A percentile compares a stretch with the other conserved stretches of the same genome.
phyloP scores from a whole-genome alignment of 2,113 vertebrate genomes.

The Perca fluviatilis region DNA sequence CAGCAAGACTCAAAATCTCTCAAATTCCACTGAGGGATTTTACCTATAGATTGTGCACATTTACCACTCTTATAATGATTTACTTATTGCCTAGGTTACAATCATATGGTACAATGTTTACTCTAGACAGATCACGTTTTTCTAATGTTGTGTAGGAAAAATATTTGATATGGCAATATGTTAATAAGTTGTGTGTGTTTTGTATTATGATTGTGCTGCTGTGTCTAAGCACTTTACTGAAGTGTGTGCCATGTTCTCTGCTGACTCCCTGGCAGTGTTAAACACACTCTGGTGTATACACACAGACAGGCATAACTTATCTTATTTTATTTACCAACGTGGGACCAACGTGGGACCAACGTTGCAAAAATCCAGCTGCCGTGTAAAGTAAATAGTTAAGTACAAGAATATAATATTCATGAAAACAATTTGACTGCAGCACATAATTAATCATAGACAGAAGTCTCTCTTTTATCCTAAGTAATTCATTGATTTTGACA shows the following conservation, averaged over 20 bases:
- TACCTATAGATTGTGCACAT: background rate
- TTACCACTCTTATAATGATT: conserved; percentile 2
- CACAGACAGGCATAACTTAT: background rate
- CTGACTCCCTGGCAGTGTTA: conserved; percentile 10
- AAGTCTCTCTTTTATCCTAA: too few relatives aligned
- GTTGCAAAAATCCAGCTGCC: too few relatives aligned
- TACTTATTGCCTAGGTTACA: background rate
- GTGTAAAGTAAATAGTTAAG: background rate
- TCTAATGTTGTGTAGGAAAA: background rate
- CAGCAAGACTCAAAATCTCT: background rate
- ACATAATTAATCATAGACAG: too few relatives aligned
- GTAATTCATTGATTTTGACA: background rate
- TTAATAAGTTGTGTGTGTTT: conserved; percentile 13
- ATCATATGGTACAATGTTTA: background rate
- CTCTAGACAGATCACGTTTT: background rate
- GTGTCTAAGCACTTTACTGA: conserved; percentile 37
- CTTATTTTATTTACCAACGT: background rate
- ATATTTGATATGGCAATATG: background rate
- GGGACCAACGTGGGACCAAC: background rate
- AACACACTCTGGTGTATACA: background rate
- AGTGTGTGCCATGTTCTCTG: conserved; percentile 32
- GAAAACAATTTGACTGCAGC: background rate
- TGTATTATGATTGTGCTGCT: background rate
- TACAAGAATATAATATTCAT: background rate
- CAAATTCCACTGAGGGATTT: background rate